Conservation (phyloP, 2,113 vertebrate species). For the Anarhynchus alexandrinus region DNA sequence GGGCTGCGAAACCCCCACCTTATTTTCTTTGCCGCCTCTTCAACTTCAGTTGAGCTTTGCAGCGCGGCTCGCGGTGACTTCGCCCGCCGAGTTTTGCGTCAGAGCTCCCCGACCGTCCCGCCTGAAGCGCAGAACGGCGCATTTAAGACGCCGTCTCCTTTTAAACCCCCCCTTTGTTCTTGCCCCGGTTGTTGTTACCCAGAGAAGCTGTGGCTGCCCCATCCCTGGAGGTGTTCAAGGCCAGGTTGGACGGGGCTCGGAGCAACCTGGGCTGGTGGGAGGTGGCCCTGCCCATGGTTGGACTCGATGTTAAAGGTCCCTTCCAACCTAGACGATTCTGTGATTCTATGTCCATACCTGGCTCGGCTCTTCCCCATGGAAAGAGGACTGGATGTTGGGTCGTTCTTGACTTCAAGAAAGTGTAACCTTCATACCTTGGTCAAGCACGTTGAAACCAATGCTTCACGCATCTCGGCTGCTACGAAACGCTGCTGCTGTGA, state of each 20-base stretch:
- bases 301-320: not conserved
- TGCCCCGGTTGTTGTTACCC: not conserved
- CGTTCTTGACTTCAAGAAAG: no score
- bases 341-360: not conserved
- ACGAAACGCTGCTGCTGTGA: rapidly evolving
- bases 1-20: no score
- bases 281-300: not conserved
- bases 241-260: not conserved
- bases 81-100: no score
- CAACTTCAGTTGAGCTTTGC: no score
- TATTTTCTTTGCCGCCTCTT: not conserved
- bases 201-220: not conserved
- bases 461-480: rapidly evolving
- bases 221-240: not conserved
- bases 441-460: no score
- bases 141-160: no score
- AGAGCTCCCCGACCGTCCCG: no score
- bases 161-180: no score
- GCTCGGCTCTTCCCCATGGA: rapidly evolving
- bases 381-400: not conserved
- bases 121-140: no score
- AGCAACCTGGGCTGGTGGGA: not conserved
- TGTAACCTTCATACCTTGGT: not conserved
- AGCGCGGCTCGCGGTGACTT: no score
- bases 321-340: not conserved